Percentiles rank a stretch among this genome's conserved stretches.
These are phyloP conservation scores for Andrena trimmerana DNA, from an alignment of 2,888 invertebrate species.

Conservation along the genomic window DNA sequence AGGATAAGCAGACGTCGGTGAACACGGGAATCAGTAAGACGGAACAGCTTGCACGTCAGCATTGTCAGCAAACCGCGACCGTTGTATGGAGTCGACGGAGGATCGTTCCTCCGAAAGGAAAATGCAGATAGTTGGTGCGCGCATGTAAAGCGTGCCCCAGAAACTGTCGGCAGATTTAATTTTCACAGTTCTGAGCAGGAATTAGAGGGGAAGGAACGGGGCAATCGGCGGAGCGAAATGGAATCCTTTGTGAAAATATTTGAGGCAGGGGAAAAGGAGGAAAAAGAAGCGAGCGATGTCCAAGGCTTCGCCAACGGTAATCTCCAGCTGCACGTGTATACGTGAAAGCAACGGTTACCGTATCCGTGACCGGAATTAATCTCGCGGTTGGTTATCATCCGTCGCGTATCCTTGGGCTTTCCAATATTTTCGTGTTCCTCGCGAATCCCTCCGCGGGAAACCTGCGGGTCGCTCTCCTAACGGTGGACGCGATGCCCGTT, in stretches of 20 bases:
- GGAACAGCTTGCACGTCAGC: background rate
- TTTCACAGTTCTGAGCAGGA: constrained; percentile 5
- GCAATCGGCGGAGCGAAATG: background rate
- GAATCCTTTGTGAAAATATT: constrained; percentile 26
- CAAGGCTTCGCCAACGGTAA: background rate
- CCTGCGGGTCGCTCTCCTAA: background rate
- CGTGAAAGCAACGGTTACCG: background rate
- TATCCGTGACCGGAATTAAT: background rate
- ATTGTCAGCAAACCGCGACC: background rate
- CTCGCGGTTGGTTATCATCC: constrained; percentile 1
- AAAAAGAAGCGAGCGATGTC: background rate
- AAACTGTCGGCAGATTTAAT: constrained; percentile 6
- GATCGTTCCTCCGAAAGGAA: constrained; percentile 5
- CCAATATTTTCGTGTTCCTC: constrained; percentile 1
- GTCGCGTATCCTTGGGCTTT: background rate
- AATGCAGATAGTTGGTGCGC: background rate
- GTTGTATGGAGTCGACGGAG: background rate
- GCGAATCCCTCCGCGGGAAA: background rate
- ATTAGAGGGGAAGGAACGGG: background rate
- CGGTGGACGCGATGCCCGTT: background rate
- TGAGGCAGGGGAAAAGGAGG: background rate
- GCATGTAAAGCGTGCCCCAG: background rate
- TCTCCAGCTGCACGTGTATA: background rate
- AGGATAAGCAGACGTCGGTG: background rate
- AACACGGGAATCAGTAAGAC: background rate